phyloP scores from a whole-genome alignment of 2,797 vertebrate genomes.

The Pangasius mekongensis region DNA sequence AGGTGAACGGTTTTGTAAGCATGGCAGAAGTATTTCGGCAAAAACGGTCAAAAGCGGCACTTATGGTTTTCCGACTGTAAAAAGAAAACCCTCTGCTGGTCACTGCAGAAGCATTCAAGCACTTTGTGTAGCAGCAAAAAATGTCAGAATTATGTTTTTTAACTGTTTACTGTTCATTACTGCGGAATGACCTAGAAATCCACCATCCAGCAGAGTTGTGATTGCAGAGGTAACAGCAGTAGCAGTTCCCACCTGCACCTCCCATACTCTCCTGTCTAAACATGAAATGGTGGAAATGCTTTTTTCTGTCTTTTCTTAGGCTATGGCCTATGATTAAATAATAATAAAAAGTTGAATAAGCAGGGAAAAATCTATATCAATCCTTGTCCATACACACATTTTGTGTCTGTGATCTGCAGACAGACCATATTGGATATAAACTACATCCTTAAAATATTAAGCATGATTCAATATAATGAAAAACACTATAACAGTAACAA shows the following conservation, averaged over 20 bases:
- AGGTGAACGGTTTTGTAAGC: background rate
- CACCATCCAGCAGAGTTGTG: background rate
- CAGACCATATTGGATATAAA: background rate
- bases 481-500: background rate
- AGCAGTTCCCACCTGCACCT: background rate
- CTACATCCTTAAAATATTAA: background rate
- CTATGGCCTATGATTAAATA: too few relatives aligned
- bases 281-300: background rate
- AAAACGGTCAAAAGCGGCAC: background rate
- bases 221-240: background rate
- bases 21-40: background rate
- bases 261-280: too few relatives aligned
- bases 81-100: background rate
- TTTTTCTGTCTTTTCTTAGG: background rate
- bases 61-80: background rate
- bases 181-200: background rate
- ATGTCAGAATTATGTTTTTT: background rate
- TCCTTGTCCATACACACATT: background rate
- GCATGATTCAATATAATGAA: background rate
- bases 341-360: background rate
- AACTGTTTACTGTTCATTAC: background rate
- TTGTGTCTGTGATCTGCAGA: background rate
- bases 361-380: background rate
- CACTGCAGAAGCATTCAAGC: background rate
- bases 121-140: slow-evolving; percentile 6